Base-by-base conservation (phyloP, 1,140 invertebrate genomes). In the Drosophila aff. region DNA sequence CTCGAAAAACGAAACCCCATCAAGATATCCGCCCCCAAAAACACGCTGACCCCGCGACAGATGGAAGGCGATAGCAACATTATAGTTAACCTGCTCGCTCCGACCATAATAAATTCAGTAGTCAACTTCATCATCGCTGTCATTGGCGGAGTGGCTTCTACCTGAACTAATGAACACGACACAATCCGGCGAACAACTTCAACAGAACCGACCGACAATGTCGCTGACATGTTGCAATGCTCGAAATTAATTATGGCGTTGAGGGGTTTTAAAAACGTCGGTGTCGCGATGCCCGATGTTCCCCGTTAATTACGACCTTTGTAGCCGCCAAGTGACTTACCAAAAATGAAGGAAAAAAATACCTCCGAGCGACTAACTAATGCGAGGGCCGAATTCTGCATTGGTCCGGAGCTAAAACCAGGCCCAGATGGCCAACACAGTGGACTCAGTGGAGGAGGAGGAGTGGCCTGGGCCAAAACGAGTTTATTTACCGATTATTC, bases 271-370 rank as follows among this genome's bases (percentile, higher is more conserved):
- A 43, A 79, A 78, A 78, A 78, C 46, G 58, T 62, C 66, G 38
- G 38, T 46, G 57, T 52, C 41, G 65, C 81, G 77, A 50, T 89
- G 83, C 28, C 65, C 81, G 65, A 61, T 89, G 83, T 81, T 90
- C 68, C 53, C 55, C 49, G 64, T 84, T 87, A 90, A 87, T 87
- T 89, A 84, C 65, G 65, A 72, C 81, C 81, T 89, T 72, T 75
- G 68, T 83, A 52, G 63, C 50, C 57, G 53, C 52, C 68, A 61
- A 80, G 63, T 67, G 49, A 44, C 38, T 59, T 44, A 67, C 60
- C 33, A 61, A 33, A 59, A 33, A 55, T 40, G 33, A 9, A 18
- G 8, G 10, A 18, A 36, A 36, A 21, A 53, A 36, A 28, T 18
- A 33, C 50, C 64, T 66, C 21, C 0, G 44, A 31, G n/a, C 63